Evolutionary conservation across 1,140 invertebrate species (phyloP).

Genomic region (Bemisia tabaci): DNA sequence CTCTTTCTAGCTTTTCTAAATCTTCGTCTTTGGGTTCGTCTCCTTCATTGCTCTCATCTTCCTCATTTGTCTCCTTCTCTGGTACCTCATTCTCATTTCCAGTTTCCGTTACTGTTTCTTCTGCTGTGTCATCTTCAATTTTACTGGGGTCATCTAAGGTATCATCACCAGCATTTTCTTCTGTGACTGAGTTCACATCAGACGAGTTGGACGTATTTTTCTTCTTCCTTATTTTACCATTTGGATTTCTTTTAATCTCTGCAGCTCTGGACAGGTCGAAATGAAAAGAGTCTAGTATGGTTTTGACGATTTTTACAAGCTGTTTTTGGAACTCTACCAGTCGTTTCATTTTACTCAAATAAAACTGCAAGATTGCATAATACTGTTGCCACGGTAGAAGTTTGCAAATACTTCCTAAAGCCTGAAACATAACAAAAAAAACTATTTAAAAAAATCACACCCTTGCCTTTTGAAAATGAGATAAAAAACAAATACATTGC

Average conservation of each 20-base stretch:
- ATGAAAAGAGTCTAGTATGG: slow-evolving; percentile 82
- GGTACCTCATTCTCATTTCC: slow-evolving; percentile 20
- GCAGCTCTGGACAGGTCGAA: slow-evolving; percentile 64
- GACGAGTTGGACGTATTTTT: slow-evolving; percentile 8
- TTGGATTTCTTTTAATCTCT: slow-evolving; percentile 20
- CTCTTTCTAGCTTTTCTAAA: slow-evolving; percentile 17
- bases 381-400: slow-evolving; percentile 79
- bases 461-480: too few species aligned
- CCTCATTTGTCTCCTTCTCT: slow-evolving; percentile 22
- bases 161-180: slow-evolving; percentile 23
- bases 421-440: slow-evolving; percentile 29
- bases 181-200: slow-evolving; percentile 22
- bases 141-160: slow-evolving; percentile 13
- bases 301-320: slow-evolving; percentile 61
- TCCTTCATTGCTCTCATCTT: slow-evolving; percentile 23
- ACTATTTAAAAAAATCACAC: neutral
- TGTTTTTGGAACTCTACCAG: slow-evolving; percentile 66
- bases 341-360: slow-evolving; percentile 55
- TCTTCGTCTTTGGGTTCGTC: slow-evolving; percentile 14
- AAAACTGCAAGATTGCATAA: slow-evolving; percentile 60
- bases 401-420: slow-evolving; percentile 55
- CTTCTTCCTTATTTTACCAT: slow-evolving; percentile 19
- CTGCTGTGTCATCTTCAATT: slow-evolving; percentile 11
- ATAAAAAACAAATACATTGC: too few species aligned
- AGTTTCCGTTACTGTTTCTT: slow-evolving; percentile 17